Base-by-base conservation (phyloP, 2,113 vertebrate species). In the Monopterus albus region DNA sequence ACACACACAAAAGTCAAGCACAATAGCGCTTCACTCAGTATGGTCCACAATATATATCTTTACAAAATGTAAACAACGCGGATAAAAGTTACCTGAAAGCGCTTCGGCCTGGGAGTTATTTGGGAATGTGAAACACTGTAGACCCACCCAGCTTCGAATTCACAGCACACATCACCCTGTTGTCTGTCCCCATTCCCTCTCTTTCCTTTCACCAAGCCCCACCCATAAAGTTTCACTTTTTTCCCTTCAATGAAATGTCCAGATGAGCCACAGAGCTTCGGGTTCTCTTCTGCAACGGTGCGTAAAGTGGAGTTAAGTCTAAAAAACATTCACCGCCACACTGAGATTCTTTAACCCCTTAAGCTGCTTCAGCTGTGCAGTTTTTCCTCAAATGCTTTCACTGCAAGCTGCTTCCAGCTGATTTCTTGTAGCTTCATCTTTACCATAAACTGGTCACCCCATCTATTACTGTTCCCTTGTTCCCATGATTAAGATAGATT, bases 71-170 rank as follows among this genome's bases (percentile, higher is more conserved):
- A 52, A 72, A 69, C 23, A 71, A 51, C 38, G 39, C n/a, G 59
- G 36, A 65, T 21, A 72, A 79, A 74, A 9, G 23, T 85, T 89
- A 91, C 88, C 89, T 90, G 82, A 72, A 76, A 39, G 79, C 23
- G 63, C 72, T 80, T 81, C 53, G 46, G 75, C 46, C 56, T 59
- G 64, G 69, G 73, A 84, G 68, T 71, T 86, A 55, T 77, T 83
- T 81, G 83, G 79, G 73, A 87, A 86, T 89, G 86, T 82, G 87
- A 81, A 82, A 56, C 63, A 65, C 42, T n/a, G 80, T 84, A 72
- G 88, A 91, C 85, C 83, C 91, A 91, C 91, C 87, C 91, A 90
- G 82, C 62, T 72, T 83, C 80, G 81, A 85, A 75, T 79, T 67
- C 81, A 49, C 63, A 67, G 73, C 85, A 89, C 82, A 86, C 87